Base-by-base conservation (phyloP, 2,797 vertebrate species). In the Chloroceryle inda region DNA sequence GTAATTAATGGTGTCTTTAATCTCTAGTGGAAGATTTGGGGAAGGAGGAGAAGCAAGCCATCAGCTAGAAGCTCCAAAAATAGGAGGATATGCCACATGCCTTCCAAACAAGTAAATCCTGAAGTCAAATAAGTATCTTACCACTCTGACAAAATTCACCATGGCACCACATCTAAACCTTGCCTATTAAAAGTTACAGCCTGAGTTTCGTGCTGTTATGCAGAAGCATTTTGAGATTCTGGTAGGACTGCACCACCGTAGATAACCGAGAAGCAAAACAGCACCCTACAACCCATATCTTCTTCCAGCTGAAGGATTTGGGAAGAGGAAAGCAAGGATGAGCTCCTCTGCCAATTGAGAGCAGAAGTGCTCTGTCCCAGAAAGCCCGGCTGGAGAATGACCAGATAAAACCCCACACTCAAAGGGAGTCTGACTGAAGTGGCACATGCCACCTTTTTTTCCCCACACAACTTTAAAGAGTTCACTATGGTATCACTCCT, bases 1-100 rank as follows among this genome's bases (percentile, higher is more conserved):
- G 79, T 91, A 88, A 93, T 96, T 77, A 93, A 61, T 2, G 63
- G 35, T 10, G 4, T 44, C 47, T 74, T 75, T 62, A 75, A 92
- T 62, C 18, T 81, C 38, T 22, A 55, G 31, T 33, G 16, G 19
- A 68, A 88, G 33, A 78, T 75, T 20, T 67, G 16, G 40, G 29
- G 26, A 88, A 45, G 14, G 13, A 50, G 12, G 10, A 88, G 24
- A 37, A 55, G 31, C 22, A 90, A 76, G 8, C 19, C 29, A 74
- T 44, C 38, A 61, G 5, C 29, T 40, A 75, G 49, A 81, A 61
- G 27, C 33, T 79, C 14, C 38, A 82, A 45, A 81, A 94, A 56
- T 0, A 19, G 22, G 11, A 33, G 2, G 18, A 62, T n/a, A 33
- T 16, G n/a, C 4, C 23, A 85, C 9, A 27, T 23, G 2, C 7